Conservation (phyloP, 2,888 invertebrate species). For the Phyllotreta cruciferae region DNA sequence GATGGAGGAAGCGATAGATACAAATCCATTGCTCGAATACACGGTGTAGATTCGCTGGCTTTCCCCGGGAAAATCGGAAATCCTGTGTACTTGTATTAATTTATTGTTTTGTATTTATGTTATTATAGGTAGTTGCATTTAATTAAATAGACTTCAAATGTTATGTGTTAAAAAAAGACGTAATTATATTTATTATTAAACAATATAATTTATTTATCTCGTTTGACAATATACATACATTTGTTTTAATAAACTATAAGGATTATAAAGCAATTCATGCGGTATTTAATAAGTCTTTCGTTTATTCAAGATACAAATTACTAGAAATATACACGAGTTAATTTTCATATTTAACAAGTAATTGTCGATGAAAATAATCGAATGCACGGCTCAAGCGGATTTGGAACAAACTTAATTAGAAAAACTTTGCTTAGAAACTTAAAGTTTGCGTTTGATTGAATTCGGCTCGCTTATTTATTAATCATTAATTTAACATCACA, state of each 20-base stretch:
- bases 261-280: conserved; percentile 33
- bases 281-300: conserved; percentile 35
- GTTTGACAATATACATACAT: conserved; percentile 36
- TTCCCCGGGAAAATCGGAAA: conserved; percentile 61
- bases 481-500: too few species aligned
- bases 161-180: neutral
- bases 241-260: conserved; percentile 35
- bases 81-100: conserved; percentile 39
- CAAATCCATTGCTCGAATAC: conserved; percentile 74
- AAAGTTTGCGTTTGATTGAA: too few species aligned
- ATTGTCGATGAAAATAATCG: neutral
- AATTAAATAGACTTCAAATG: too few species aligned
- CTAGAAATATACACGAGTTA: conserved; percentile 25
- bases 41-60: conserved; percentile 67
- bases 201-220: conserved; percentile 40
- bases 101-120: too few species aligned
- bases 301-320: conserved; percentile 34
- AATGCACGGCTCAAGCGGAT: neutral
- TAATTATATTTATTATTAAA: conserved; percentile 29
- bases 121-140: too few species aligned
- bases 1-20: conserved; percentile 65
- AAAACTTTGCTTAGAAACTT: too few species aligned
- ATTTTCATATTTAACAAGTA: conserved; percentile 4
- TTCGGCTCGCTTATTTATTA: too few species aligned
- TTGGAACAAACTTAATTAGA: too few species aligned